phyloP scores from a whole-genome alignment of 2,888 invertebrate species.

The Hyposoter dolosus region DNA sequence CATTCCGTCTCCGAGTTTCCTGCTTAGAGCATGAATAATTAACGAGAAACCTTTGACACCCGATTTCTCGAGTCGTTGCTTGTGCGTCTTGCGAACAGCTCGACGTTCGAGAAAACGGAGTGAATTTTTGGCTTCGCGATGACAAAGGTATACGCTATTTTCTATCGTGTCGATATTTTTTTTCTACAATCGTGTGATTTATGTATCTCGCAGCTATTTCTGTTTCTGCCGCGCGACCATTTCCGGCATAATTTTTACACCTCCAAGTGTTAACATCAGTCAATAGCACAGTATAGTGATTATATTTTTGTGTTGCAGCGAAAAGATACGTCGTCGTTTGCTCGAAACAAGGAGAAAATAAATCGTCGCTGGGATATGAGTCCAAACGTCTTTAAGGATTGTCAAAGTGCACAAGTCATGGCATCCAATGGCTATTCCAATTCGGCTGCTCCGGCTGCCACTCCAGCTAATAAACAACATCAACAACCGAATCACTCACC shows the following conservation, averaged over 20 bases:
- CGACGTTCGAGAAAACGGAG: neutral
- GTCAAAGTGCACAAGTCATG: slow-evolving; percentile 82
- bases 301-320: slow-evolving; percentile 68
- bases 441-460: slow-evolving; percentile 67
- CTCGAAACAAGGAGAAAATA: slow-evolving; percentile 65
- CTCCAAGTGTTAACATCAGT: slow-evolving; percentile 29
- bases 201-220: slow-evolving; percentile 1
- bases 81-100: neutral
- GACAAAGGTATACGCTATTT: neutral
- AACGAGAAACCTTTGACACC: slow-evolving; percentile 77
- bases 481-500: slow-evolving; percentile 80
- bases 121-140: neutral
- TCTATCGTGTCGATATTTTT: neutral
- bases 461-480: slow-evolving; percentile 70
- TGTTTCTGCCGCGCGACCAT: neutral
- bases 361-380: slow-evolving; percentile 83
- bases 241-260: slow-evolving; percentile 24
- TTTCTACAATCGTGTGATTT: neutral
- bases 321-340: slow-evolving; percentile 52
- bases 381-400: slow-evolving; percentile 86
- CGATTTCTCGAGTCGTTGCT: slow-evolving; percentile 66
- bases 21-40: slow-evolving; percentile 74
- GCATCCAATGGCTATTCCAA: slow-evolving; percentile 81
- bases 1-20: slow-evolving; percentile 37
- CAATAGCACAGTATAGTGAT: neutral